Conservation (phyloP, 2,888 invertebrate species). For the Melieria crassipennis region DNA sequence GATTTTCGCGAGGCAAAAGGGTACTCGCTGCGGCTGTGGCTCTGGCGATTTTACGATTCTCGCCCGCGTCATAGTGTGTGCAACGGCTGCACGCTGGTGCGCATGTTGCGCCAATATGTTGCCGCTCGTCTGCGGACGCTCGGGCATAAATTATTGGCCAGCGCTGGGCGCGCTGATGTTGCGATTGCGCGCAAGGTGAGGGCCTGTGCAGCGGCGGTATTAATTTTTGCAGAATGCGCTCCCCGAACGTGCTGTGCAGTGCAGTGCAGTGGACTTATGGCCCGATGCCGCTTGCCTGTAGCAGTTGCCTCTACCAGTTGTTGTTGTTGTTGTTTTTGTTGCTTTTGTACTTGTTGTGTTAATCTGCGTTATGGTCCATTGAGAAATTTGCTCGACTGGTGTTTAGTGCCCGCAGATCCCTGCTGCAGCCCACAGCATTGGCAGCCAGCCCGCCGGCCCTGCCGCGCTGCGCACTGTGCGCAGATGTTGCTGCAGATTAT, state of each 20-base stretch:
- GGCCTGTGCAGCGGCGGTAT: conserved; percentile 25
- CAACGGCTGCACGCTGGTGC: conserved; percentile 44
- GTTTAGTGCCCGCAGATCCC: conserved; percentile 44
- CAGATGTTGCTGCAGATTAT: conserved; percentile 48
- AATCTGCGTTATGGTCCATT: conserved; percentile 53
- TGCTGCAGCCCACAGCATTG: background rate
- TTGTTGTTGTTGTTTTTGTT: conserved; percentile 9
- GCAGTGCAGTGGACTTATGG: conserved; percentile 38
- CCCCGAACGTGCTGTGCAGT: conserved; percentile 35
- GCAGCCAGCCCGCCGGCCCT: conserved; percentile 9
- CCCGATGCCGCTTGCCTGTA: conserved; percentile 4
- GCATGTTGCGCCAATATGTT: conserved; percentile 55
- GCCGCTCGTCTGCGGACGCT: conserved; percentile 43
- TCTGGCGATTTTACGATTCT: conserved; percentile 25
- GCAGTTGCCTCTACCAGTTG: no score
- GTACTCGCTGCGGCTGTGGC: conserved; percentile 3
- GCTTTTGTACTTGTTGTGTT: conserved; percentile 36
- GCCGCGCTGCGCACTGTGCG: conserved; percentile 39
- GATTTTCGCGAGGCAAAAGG: conserved; percentile 51
- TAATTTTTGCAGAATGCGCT: conserved; percentile 44
- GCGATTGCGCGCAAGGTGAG: conserved; percentile 43
- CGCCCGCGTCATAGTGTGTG: conserved; percentile 16
- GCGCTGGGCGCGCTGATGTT: conserved; percentile 37
- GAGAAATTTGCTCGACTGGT: conserved; percentile 48
- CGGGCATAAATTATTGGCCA: conserved; percentile 63